Evolutionary conservation across 2,113 vertebrate species (phyloP).

Genomic region (Nansenia antarctica): DNA sequence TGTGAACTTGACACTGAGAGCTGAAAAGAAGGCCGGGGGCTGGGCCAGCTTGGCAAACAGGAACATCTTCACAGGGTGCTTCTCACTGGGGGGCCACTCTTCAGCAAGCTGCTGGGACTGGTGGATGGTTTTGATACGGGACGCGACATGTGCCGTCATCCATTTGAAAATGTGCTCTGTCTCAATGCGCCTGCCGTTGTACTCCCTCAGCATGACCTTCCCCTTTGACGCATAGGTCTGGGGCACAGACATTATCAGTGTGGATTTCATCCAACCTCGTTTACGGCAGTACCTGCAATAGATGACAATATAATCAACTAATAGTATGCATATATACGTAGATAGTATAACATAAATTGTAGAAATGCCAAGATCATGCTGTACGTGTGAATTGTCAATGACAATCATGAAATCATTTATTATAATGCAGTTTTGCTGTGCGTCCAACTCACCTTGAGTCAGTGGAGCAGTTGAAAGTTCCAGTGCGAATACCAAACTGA

Average conservation of each 20-base stretch:
- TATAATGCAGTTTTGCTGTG: neutral
- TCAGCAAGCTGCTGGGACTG: constrained; percentile 80
- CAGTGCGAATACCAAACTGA: constrained; percentile 94
- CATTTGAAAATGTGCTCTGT: constrained; percentile 95
- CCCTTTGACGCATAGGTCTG: constrained; percentile 97
- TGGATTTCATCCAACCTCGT: constrained; percentile 93
- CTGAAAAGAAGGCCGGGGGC: constrained; percentile 94
- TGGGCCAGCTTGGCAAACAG: constrained; percentile 90
- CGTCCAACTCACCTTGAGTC: constrained; percentile 83
- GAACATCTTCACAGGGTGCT: constrained; percentile 90
- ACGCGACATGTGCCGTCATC: constrained; percentile 93
- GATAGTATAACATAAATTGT: neutral
- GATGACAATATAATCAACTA: neutral
- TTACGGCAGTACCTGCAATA: constrained; percentile 86
- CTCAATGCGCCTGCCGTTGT: constrained; percentile 82
- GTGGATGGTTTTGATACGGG: constrained; percentile 90
- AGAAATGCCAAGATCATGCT: neutral
- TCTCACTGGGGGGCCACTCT: constrained; percentile 88
- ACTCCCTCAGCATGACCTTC: constrained; percentile 96
- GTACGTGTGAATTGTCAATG: neutral
- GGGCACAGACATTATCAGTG: constrained; percentile 95
- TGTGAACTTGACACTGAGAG: constrained; percentile 95
- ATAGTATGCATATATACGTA: neutral
- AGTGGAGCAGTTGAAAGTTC: constrained; percentile 96
- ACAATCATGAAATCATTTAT: neutral